These are phyloP conservation scores for Calosoma granatense DNA, from an alignment of 1,140 invertebrate genomes.

Conservation along the genomic window DNA sequence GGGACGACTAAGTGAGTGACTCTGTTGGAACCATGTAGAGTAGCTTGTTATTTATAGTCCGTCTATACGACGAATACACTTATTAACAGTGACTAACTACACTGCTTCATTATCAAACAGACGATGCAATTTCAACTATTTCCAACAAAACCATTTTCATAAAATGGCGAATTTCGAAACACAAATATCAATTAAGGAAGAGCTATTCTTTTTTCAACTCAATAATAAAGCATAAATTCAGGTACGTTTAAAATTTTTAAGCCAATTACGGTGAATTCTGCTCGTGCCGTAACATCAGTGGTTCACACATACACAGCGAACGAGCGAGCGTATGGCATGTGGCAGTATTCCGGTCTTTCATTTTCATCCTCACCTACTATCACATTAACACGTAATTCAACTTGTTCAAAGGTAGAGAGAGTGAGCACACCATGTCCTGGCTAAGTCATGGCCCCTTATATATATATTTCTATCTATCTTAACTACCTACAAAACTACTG, in stretches of 20 bases:
- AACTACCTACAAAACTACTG: neutral
- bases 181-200: constrained; percentile 2
- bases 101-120: neutral
- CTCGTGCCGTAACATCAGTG: neutral
- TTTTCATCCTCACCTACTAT: neutral
- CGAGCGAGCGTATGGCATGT: neutral
- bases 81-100: neutral
- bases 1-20: neutral
- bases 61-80: neutral
- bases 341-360: neutral
- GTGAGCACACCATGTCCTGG: constrained; percentile 1
- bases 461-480: neutral
- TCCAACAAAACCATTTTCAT: constrained; percentile 2
- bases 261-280: neutral
- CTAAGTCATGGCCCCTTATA: constrained; percentile 3
- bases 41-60: neutral
- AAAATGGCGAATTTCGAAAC: neutral
- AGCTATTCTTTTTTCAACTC: constrained; percentile 7
- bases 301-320: neutral
- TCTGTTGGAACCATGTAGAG: neutral
- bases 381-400: neutral
- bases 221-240: constrained; percentile 20
- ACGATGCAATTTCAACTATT: neutral
- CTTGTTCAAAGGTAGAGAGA: neutral
- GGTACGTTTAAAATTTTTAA: constrained; percentile 20